Evolutionary conservation across 1,140 invertebrate species (phyloP), one percentile per base, ranked within the genome.

Genomic region (Dendroctonus ponderosae): DNA sequence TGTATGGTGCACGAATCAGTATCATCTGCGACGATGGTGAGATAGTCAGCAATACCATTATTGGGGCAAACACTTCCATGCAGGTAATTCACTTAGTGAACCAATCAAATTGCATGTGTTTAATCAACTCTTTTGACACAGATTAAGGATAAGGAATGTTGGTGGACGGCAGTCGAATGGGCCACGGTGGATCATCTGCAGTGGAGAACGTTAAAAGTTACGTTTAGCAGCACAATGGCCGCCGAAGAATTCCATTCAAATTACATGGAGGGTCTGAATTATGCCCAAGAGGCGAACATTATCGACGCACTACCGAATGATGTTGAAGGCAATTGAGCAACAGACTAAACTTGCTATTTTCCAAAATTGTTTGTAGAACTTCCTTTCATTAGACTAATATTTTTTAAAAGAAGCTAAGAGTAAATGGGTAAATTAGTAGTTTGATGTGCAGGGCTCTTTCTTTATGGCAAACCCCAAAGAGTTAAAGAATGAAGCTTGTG

Each of bases 91-190:
- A 2, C 6, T 48, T 5, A 5, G 4, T 38, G 43, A 38, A 60
- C 39, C 3, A 9, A 9, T 50, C n/a, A 12, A 14, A 48, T 57
- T 63, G 6, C 9, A 54, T 56, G 8, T 11, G 6, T 8, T 3
- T 37, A 8, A 3, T 52, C 8, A 52, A 52, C 50, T 52, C 8
- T 6, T 52, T 52, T 6, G 8, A 12, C 70, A 37, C 62, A 78
- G 77, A 15, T 71, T 6, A 62, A 72, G 12, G 71, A 71, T 44
- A 72, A 68, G 11, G 62, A 70, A n/a, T 79, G 76, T 58, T 68
- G 62, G 6, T 79, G 76, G 76, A 76, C 59, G 58, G 71, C 70
- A 9, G 73, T 76, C 2, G 77, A 79, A 62, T 72, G 69, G 65
- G 71, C 59, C 4, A 62, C 72, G 15, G 58, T 46, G 43, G 57